Evolutionary conservation across 2,797 vertebrate genomes (phyloP), one percentile per base, ranked within the genome.

Genomic region (Telmatherina bonti): DNA sequence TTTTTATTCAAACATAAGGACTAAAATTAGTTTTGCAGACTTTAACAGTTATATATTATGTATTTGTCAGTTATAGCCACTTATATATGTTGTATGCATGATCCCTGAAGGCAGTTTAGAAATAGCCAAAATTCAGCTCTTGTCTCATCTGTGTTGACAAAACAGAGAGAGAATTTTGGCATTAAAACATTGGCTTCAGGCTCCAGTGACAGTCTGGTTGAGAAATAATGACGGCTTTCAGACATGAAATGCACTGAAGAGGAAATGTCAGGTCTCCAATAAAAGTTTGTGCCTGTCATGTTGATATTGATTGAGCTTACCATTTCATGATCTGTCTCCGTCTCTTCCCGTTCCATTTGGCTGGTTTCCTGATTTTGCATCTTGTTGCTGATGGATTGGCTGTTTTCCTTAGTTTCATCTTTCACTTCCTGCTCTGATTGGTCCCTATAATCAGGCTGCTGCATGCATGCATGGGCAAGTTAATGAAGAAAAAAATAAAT

Each of bases 391-490:
- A 94, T 52, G 22, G 91, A 86, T 77, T 93, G 89, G 88, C 79
- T 88, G 77, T 89, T 93, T 26, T 78, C 83, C 87, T 96, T 76
- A 69, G 93, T 92, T 56, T 92, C 90, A 83, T 76, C 86, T 78
- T 90, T 86, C 55, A 90, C 88, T 38, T 94, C 94, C 79, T 86
- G 89, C 69, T 95, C 95, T 60, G 91, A 91, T 85, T 94, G 91
- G 84, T 96, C 96, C 95, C 97, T 97, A 96, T 93, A 97, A 94
- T 98, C 95, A 94, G 96, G 92, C 87, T 97, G 96, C 96, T 98
- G 95, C 93, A 96, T 95, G 94, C 94, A 95, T 94, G 95, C 94
- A 94, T 94, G 93, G 93, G 93, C 91, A 94, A 91, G 93, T 94
- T 94, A 94, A 95, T 95, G 94, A 93, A 83, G 85, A 83, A 91